Evolutionary conservation across 2,113 vertebrate species (phyloP).

Genomic region (Rhabdornis inornatus): DNA sequence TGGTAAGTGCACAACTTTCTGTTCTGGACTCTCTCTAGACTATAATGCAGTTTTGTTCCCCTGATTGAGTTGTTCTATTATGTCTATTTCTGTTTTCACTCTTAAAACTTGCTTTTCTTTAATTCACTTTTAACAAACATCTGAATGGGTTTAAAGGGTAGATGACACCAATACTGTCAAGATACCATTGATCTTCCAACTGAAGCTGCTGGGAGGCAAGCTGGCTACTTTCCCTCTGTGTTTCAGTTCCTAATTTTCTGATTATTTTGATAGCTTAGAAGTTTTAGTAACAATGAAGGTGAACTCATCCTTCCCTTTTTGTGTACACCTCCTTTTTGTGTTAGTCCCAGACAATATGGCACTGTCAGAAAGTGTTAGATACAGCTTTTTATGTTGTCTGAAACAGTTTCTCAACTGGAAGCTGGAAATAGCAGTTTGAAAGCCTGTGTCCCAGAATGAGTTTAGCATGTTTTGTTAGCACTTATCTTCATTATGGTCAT

Average conservation of each 20-base stretch:
- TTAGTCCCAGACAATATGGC: conserved; percentile 41
- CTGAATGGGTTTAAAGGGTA: not conserved
- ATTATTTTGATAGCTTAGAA: conserved; percentile 12
- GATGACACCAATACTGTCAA: not conserved
- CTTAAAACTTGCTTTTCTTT: not conserved
- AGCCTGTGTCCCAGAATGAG: not conserved
- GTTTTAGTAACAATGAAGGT: not conserved
- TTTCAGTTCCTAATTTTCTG: not conserved
- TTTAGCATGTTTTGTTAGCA: conserved; percentile 23
- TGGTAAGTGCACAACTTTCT: not conserved
- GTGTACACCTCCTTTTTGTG: not conserved
- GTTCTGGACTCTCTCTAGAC: not conserved
- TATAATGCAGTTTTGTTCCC: not conserved
- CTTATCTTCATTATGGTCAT: conserved; percentile 34
- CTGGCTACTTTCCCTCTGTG: not conserved
- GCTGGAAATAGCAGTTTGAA: conserved; percentile 39
- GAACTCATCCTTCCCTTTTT: conserved; percentile 21
- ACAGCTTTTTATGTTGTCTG: conserved; percentile 46
- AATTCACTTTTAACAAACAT: conserved; percentile 34
- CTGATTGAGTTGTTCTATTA: conserved; percentile 17
- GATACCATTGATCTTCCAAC: not conserved
- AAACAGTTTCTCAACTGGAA: conserved; percentile 30
- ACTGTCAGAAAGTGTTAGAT: conserved; percentile 52
- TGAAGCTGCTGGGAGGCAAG: not conserved
- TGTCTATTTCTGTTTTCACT: not conserved